These are phyloP conservation scores for Lethenteron reissneri DNA, from an alignment of 2,113 vertebrate genomes.

Conservation along the genomic window DNA sequence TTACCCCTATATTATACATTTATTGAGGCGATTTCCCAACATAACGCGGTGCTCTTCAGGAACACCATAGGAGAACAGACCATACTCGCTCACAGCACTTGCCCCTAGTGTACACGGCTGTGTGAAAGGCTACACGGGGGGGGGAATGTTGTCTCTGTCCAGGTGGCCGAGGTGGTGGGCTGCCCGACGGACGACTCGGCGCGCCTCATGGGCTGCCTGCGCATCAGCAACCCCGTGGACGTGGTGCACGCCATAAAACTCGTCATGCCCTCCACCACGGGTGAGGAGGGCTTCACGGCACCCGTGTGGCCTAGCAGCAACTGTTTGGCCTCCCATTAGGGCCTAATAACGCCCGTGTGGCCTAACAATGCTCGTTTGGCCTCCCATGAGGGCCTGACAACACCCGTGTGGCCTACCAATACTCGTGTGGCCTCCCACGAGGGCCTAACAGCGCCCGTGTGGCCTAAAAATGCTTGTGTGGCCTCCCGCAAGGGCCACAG, in stretches of 20 bases:
- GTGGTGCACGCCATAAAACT: constrained; percentile 35
- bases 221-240: constrained; percentile 22
- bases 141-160: constrained; percentile 7
- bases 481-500: too few relatives aligned
- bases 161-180: constrained; percentile 45
- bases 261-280: not conserved
- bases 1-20: too few relatives aligned
- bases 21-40: too few relatives aligned
- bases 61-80: not conserved
- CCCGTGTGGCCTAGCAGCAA: not conserved
- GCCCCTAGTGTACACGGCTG: not conserved
- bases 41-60: too few relatives aligned
- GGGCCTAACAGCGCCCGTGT: too few relatives aligned
- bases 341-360: too few relatives aligned
- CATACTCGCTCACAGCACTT: not conserved
- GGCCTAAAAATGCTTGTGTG: too few relatives aligned
- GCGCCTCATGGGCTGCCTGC: constrained; percentile 36
- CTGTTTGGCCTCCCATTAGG: not conserved
- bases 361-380: too few relatives aligned
- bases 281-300: not conserved
- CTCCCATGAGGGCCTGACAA: too few relatives aligned
- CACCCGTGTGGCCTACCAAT: too few relatives aligned
- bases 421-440: too few relatives aligned
- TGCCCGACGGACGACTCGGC: constrained; percentile 28
- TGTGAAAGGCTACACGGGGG: not conserved